phyloP scores from a whole-genome alignment of 2,888 invertebrate genomes.

The Calameuta filiformis region DNA sequence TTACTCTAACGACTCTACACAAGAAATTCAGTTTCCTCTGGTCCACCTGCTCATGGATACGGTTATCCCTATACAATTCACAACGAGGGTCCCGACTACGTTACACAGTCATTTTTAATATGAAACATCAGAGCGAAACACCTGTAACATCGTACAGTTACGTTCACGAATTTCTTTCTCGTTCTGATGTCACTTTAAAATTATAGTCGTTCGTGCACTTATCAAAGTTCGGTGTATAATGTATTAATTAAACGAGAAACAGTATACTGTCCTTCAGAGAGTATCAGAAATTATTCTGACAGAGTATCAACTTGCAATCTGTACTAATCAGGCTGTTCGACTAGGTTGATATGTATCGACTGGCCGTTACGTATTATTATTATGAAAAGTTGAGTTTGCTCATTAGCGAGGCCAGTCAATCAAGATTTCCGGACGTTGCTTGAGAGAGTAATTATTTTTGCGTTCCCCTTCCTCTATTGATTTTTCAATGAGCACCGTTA shows the following conservation, averaged over 20 bases:
- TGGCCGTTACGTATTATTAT: neutral
- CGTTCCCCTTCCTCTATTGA: neutral
- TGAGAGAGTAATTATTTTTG: neutral
- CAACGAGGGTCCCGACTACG: neutral
- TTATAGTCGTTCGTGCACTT: neutral
- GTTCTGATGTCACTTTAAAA: neutral
- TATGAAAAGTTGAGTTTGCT: neutral
- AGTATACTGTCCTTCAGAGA: neutral
- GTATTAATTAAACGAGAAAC: neutral
- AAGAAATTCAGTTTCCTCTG: neutral
- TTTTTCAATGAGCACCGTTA: neutral
- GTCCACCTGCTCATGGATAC: neutral
- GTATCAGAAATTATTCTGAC: neutral
- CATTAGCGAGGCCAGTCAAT: neutral
- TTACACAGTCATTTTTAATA: neutral
- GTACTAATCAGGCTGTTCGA: neutral
- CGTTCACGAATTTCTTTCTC: neutral
- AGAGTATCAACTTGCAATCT: neutral
- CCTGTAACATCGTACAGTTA: neutral
- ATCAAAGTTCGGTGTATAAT: neutral
- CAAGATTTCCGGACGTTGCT: neutral
- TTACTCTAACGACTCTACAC: neutral
- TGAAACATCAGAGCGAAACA: neutral
- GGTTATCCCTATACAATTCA: neutral
- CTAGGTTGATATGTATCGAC: neutral